Conservation (phyloP, 2,888 invertebrate genomes). For the Chymomyza fuscimana region DNA sequence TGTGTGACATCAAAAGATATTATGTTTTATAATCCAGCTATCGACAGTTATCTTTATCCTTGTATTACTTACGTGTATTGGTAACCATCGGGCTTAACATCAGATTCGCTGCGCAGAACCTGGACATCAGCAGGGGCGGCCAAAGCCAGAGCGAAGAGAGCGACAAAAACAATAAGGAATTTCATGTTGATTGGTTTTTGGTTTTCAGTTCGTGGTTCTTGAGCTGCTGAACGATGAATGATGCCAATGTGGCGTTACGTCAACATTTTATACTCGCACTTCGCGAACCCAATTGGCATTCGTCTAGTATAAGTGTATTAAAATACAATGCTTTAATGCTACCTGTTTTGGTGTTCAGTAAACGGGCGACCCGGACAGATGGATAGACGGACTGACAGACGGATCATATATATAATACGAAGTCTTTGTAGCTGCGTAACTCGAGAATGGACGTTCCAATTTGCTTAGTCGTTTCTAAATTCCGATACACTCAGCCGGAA, state of each 20-base stretch:
- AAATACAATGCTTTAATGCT: neutral
- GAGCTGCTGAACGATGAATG: constrained; percentile 34
- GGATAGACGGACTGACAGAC: too few relatives aligned
- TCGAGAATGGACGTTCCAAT: too few relatives aligned
- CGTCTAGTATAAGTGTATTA: neutral
- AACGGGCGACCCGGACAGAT: too few relatives aligned
- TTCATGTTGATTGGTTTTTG: constrained; percentile 59
- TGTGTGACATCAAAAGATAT: constrained; percentile 17
- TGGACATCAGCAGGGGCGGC: constrained; percentile 52
- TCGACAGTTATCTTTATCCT: too few relatives aligned
- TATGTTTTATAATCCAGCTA: too few relatives aligned
- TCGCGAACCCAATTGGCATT: neutral
- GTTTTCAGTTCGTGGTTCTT: constrained; percentile 31
- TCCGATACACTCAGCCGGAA: too few relatives aligned
- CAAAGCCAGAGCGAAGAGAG: constrained; percentile 63
- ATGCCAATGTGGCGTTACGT: constrained; percentile 17
- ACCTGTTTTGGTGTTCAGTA: too few relatives aligned
- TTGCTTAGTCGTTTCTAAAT: too few relatives aligned
- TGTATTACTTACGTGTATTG: constrained; percentile 69
- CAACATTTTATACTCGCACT: constrained; percentile 16
- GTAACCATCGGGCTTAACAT: constrained; percentile 81
- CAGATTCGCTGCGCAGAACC: constrained; percentile 14
- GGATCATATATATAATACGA: too few relatives aligned
- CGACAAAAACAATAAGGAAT: constrained; percentile 68
- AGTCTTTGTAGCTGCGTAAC: too few relatives aligned